Conservation (phyloP, 30 jellyfish, hydroid and myxozoan genomes). For the Sanderia malayensis region DNA sequence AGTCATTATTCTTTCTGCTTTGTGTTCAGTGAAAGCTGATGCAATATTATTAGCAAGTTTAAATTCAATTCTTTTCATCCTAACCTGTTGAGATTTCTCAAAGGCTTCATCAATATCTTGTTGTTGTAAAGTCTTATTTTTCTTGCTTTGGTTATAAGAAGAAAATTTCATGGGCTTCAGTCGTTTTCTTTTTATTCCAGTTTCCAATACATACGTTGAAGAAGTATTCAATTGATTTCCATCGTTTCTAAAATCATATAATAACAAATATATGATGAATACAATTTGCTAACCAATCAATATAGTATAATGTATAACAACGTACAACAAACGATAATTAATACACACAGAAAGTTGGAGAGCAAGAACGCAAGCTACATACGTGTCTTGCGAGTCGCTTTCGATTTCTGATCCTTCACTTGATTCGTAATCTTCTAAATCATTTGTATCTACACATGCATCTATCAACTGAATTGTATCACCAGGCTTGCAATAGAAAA, state of each 20-base stretch:
- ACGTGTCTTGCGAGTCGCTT: conserved; percentile 74
- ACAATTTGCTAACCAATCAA: too few relatives aligned
- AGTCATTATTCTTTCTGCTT: neutral
- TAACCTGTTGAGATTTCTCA: conserved; percentile 55
- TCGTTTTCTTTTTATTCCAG: conserved; percentile 24
- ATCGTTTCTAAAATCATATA: too few relatives aligned
- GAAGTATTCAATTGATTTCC: neutral
- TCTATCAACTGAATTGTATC: conserved; percentile 62
- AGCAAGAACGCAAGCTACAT: too few relatives aligned
- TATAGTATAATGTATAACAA: too few relatives aligned
- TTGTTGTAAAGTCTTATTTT: conserved; percentile 34
- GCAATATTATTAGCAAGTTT: conserved; percentile 79
- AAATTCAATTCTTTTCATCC: conserved; percentile 78
- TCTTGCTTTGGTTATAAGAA: neutral
- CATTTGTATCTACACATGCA: conserved; percentile 83
- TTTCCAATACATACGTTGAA: neutral
- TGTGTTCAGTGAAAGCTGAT: conserved; percentile 19
- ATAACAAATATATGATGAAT: too few relatives aligned
- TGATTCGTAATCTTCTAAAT: conserved; percentile 65
- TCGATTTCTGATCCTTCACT: conserved; percentile 97
- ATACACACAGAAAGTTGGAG: too few relatives aligned
- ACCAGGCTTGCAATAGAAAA: conserved; percentile 63
- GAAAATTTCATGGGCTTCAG: conserved; percentile 15
- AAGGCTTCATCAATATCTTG: conserved; percentile 55
- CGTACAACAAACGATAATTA: too few relatives aligned